These are phyloP conservation scores for Triplophysa siluroides DNA, from an alignment of 2,113 vertebrate genomes.

Conservation along the genomic window DNA sequence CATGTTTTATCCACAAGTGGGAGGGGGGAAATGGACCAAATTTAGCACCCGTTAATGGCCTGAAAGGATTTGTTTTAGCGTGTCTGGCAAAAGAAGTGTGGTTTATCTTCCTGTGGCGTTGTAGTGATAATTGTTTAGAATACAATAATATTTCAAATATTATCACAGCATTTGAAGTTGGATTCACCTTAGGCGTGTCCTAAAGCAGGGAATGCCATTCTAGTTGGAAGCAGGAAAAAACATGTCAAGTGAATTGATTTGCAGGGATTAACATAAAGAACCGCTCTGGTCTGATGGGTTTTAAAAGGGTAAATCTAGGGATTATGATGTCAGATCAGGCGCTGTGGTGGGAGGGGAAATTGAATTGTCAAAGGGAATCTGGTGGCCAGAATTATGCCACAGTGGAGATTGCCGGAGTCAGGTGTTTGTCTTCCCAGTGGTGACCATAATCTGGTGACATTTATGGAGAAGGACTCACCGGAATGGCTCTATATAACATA, in stretches of 20 bases:
- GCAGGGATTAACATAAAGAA: conserved; percentile 69
- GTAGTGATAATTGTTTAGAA: too few species aligned
- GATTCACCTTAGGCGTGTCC: conserved; percentile 48
- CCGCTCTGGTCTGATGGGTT: conserved; percentile 58
- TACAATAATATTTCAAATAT: neutral
- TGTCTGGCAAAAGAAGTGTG: neutral
- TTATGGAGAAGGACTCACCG: conserved; percentile 31
- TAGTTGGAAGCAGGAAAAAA: conserved; percentile 25
- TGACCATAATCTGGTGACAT: conserved; percentile 38
- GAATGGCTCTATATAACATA: neutral
- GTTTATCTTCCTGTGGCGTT: neutral
- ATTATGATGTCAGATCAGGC: conserved; percentile 77
- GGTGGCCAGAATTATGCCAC: conserved; percentile 60
- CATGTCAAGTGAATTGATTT: conserved; percentile 71
- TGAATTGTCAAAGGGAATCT: conserved; percentile 65
- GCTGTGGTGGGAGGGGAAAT: conserved; percentile 64
- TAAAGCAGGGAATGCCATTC: conserved; percentile 13
- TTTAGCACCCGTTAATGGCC: conserved; percentile 21
- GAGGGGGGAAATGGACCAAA: neutral
- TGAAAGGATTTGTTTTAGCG: neutral
- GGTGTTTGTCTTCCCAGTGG: conserved; percentile 43
- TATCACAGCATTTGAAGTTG: conserved; percentile 4
- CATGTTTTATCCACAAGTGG: conserved; percentile 7
- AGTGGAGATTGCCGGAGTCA: conserved; percentile 51
- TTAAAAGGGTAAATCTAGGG: conserved; percentile 76